Conservation (phyloP, 92 coral and sea anemone species). For the Ricordea florida region DNA sequence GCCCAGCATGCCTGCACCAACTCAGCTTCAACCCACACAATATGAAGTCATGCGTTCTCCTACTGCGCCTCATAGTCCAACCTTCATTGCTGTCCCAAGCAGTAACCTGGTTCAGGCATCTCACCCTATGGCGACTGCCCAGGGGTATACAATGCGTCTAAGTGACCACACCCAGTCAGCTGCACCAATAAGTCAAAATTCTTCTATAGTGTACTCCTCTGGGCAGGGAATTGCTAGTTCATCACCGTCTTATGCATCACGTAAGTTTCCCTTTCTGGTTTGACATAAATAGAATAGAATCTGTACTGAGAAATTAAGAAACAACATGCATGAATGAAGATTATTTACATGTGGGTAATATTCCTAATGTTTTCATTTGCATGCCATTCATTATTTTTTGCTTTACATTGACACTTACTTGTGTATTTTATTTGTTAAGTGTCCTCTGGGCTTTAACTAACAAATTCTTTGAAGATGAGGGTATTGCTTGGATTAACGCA, state of each 20-base stretch:
- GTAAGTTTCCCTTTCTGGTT: background rate
- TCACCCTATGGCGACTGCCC: constrained; percentile 38
- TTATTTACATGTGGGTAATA: too few species aligned
- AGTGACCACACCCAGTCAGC: constrained; percentile 25
- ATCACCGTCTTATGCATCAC: constrained; percentile 34
- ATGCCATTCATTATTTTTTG: too few species aligned
- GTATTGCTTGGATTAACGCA: too few species aligned
- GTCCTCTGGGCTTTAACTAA: too few species aligned
- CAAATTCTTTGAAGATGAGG: too few species aligned
- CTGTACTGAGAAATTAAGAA: too few species aligned
- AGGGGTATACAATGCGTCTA: constrained; percentile 34
- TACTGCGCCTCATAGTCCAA: constrained; percentile 67
- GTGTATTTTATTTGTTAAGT: too few species aligned
- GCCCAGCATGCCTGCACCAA: constrained; percentile 71
- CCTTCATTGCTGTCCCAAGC: constrained; percentile 89
- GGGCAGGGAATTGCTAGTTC: constrained; percentile 22
- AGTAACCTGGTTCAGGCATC: constrained; percentile 53
- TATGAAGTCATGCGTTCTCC: constrained; percentile 75
- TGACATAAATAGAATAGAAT: too few species aligned
- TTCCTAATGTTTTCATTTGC: too few species aligned
- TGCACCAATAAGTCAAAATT: background rate
- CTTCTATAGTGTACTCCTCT: constrained; percentile 12
- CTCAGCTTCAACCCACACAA: constrained; percentile 56
- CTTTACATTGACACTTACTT: too few species aligned
- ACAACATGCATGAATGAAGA: too few species aligned